These are phyloP conservation scores for Hecatera dysodea DNA, from an alignment of 2,888 invertebrate genomes.

Conservation along the genomic window DNA sequence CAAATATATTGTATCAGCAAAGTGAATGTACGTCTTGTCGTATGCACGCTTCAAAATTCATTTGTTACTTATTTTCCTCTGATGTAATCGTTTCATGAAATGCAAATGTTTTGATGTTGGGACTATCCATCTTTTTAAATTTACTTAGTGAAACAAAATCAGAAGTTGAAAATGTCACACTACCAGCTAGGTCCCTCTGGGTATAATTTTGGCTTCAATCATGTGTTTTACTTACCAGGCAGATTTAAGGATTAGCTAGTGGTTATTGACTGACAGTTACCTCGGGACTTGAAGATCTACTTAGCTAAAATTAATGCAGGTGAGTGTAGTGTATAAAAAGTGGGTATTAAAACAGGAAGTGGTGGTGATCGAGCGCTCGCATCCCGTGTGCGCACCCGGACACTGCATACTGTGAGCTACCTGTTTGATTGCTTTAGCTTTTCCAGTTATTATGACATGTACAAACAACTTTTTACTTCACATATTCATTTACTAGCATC, in stretches of 20 bases:
- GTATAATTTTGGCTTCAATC: slow-evolving; percentile 1
- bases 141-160: background rate
- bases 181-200: background rate
- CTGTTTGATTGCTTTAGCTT: slow-evolving; percentile 78
- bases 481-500: slow-evolving; percentile 66
- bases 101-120: background rate
- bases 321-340: slow-evolving; percentile 80
- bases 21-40: slow-evolving; percentile 74
- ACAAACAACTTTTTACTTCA: slow-evolving; percentile 73
- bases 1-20: slow-evolving; percentile 80
- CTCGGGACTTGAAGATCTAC: slow-evolving; percentile 63
- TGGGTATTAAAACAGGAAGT: slow-evolving; percentile 83
- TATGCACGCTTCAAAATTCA: slow-evolving; percentile 70
- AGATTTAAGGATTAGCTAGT: background rate
- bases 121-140: background rate
- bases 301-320: slow-evolving; percentile 74
- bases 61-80: slow-evolving; percentile 67
- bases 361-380: slow-evolving; percentile 78
- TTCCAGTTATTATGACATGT: slow-evolving; percentile 81
- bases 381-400: slow-evolving; percentile 83
- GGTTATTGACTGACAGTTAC: slow-evolving; percentile 19
- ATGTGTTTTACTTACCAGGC: background rate
- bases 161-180: background rate
- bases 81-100: slow-evolving; percentile 77
- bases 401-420: slow-evolving; percentile 81